These are phyloP conservation scores for human (Homo sapiens) DNA, from an alignment of 2,113 vertebrate species.

Conservation along the genomic window DNA sequence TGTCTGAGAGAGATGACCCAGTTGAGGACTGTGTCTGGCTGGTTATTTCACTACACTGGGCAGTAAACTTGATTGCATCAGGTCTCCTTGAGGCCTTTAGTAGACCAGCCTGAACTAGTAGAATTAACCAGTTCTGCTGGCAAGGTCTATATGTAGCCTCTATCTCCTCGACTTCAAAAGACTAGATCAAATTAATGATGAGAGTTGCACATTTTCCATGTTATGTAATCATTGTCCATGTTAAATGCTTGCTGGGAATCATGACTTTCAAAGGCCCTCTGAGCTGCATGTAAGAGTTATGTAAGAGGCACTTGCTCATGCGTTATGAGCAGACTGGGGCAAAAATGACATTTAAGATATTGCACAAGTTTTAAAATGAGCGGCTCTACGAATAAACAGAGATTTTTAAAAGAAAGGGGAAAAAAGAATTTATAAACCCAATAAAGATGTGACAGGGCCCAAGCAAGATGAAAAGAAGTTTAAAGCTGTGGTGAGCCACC, in stretches of 20 bases:
- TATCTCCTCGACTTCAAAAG: conserved; percentile 6
- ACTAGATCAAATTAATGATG: neutral
- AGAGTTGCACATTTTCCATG: neutral
- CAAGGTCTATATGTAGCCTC: neutral
- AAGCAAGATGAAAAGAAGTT: conserved; percentile 57
- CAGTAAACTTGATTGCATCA: neutral
- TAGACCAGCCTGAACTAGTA: neutral
- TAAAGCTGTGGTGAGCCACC: conserved; percentile 33
- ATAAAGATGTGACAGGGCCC: conserved; percentile 57
- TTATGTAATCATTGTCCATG: conserved; percentile 39
- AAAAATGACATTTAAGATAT: conserved; percentile 66
- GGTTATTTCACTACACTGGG: neutral
- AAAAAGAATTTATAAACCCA: conserved; percentile 60
- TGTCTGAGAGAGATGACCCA: conserved; percentile 33
- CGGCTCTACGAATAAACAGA: conserved; percentile 68
- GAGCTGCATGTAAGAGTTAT: neutral
- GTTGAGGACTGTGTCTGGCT: conserved; percentile 12
- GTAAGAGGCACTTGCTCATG: conserved; percentile 53
- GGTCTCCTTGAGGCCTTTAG: neutral
- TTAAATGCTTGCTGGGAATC: conserved; percentile 41
- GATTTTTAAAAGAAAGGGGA: conserved; percentile 53
- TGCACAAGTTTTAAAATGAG: conserved; percentile 67
- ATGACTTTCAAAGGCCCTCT: conserved; percentile 48
- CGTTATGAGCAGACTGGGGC: conserved; percentile 44
- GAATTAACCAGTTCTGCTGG: neutral